Base-by-base conservation (phyloP, 2,888 invertebrate genomes). In the Rambutsinella grinnellia region DNA sequence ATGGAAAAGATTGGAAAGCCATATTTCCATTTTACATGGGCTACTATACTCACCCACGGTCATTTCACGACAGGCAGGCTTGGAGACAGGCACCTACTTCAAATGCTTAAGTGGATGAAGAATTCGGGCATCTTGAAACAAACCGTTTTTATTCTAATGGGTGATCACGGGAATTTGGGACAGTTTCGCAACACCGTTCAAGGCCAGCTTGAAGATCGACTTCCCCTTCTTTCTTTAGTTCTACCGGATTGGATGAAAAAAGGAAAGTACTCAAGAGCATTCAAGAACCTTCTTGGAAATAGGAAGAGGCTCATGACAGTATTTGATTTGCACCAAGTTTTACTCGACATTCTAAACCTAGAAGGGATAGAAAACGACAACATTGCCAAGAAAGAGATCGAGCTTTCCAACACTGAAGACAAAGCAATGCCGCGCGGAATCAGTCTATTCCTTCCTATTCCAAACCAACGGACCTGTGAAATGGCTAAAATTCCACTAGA, bases 241-340 rank as follows among this genome's bases (percentile, higher is more conserved):
- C 86, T 95, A 74, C 97, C 97, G 0, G 86, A 88, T n/a, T 92
- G 92, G 89, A 70, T 74, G 46, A 8, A 47, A 3, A 27, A 21
- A 2, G n/a, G n/a, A n/a, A 61, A 49, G 46, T 78, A 49, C 23
- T 58, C 70, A 10, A n/a, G 44, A 8, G 91, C 93, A 0, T 89
- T 90, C 80, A 85, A 87, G 1, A 94, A 93, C 86, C 86, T 96
- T 13, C 19, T 21, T n/a, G 21, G 3, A 3, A 81, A 81, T 60
- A 19, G 61, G 1, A 23, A 68, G 0, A 23, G 58, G 67, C 88
- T 96, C 17, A 93, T 94, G 6, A 94, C 93, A 0, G 94, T 93
- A 0, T 96, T 91, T 85, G 96, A 96, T 86, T 87, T 96, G 8
- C 91, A 95, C 86, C 92, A 93, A 79, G 96, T 95, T 0, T 86